phyloP scores from a whole-genome alignment of 2,888 invertebrate genomes.

The Endomychus coccineus region DNA sequence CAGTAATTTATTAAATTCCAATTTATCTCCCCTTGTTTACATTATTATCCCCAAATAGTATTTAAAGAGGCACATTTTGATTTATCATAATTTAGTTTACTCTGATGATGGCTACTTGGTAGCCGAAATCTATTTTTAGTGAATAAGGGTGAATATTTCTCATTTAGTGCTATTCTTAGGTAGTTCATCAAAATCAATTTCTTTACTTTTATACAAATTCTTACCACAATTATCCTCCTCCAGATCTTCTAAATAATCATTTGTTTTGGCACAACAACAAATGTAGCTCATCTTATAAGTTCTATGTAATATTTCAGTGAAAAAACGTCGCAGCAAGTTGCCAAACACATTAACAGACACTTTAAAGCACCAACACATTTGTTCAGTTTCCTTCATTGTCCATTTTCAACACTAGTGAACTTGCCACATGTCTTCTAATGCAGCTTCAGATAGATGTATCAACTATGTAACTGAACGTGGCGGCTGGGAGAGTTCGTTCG shows the following conservation, averaged over 20 bases:
- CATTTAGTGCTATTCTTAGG: too few species aligned
- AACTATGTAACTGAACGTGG: not conserved
- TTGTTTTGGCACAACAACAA: constrained; percentile 25
- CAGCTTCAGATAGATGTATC: not conserved
- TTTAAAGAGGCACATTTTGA: too few species aligned
- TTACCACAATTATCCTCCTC: constrained; percentile 5
- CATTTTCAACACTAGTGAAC: constrained; percentile 7
- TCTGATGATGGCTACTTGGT: too few species aligned
- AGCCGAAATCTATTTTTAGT: too few species aligned
- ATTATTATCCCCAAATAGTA: too few species aligned
- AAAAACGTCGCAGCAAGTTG: constrained; percentile 34
- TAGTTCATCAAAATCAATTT: too few species aligned
- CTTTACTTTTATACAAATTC: not conserved
- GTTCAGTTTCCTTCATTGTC: constrained; percentile 13
- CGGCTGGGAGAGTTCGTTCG: too few species aligned
- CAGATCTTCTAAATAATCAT: constrained; percentile 8
- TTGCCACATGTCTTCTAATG: too few species aligned
- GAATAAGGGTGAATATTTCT: too few species aligned
- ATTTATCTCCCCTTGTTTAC: too few species aligned
- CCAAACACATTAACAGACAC: constrained; percentile 36
- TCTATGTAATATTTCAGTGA: constrained; percentile 29
- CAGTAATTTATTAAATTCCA: too few species aligned
- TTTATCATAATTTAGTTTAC: too few species aligned
- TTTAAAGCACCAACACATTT: constrained; percentile 38
- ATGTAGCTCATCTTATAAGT: constrained; percentile 34